Conservation (phyloP, 2,888 invertebrate genomes). For the Slavum lentiscoides region DNA sequence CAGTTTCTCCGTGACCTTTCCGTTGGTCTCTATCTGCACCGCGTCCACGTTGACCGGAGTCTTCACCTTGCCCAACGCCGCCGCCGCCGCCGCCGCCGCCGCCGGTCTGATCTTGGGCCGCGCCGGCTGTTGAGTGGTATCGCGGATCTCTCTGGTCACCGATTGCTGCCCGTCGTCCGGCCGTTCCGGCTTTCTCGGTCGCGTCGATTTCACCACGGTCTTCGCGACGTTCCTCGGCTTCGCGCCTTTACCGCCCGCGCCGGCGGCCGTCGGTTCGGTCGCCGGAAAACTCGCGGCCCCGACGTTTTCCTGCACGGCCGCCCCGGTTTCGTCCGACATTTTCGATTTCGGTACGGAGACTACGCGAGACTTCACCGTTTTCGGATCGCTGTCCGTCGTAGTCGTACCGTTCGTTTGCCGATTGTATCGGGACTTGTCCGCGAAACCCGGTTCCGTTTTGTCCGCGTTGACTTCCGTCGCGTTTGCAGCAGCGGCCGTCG, state of each 20-base stretch:
- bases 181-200: not conserved
- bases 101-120: slow-evolving; percentile 11
- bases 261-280: not conserved
- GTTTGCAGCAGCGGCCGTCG: not conserved
- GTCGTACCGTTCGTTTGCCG: slow-evolving; percentile 34
- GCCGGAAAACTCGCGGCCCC: not conserved
- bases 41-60: slow-evolving; percentile 13
- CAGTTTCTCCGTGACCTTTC: slow-evolving; percentile 27
- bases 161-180: not conserved
- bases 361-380: not conserved
- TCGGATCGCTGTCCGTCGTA: not conserved
- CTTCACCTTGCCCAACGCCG: not conserved
- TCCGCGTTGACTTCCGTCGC: not conserved
- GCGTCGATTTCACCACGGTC: too few relatives aligned
- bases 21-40: slow-evolving; percentile 17
- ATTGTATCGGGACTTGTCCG: slow-evolving; percentile 2
- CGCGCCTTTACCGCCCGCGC: too few relatives aligned
- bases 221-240: too few relatives aligned
- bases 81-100: too few relatives aligned
- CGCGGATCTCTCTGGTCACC: slow-evolving; percentile 4
- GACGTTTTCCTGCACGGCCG: not conserved
- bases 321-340: not conserved
- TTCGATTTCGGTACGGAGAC: slow-evolving; percentile 1
- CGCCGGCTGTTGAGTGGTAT: slow-evolving; percentile 10
- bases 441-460: not conserved